Evolutionary conservation across 1,140 invertebrate genomes (phyloP).

Genomic region (Lasaia peninsularis): DNA sequence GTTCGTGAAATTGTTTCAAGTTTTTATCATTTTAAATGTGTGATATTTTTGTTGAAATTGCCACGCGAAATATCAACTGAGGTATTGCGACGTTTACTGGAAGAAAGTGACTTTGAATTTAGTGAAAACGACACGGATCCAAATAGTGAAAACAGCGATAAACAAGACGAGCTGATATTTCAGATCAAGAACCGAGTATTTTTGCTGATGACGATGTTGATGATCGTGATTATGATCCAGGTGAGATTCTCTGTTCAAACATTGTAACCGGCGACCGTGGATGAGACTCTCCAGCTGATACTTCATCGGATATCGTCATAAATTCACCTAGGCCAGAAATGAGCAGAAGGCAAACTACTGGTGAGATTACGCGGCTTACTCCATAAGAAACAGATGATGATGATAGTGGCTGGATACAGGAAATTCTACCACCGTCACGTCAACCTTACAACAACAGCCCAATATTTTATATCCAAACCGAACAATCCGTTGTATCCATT

Average conservation of each 20-base stretch:
- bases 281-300: background rate
- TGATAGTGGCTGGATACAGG: background rate
- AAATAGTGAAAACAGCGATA: background rate
- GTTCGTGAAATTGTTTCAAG: background rate
- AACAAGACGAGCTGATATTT: background rate
- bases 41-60: background rate
- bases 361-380: background rate
- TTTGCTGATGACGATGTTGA: constrained; percentile 1
- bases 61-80: background rate
- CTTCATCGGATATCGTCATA: background rate
- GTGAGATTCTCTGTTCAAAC: background rate
- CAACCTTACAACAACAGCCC: background rate
- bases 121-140: background rate
- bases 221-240: background rate
- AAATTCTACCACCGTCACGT: background rate
- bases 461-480: background rate
- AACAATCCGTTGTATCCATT: background rate
- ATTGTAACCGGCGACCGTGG: background rate
- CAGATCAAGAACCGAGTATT: background rate
- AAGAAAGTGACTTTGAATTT: background rate
- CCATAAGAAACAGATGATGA: background rate
- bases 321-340: background rate
- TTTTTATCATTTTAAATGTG: background rate
- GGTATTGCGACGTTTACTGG: background rate
- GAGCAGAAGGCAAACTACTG: background rate